phyloP scores from a whole-genome alignment of 2,113 vertebrate genomes.

The Pyrgilauda ruficollis region DNA sequence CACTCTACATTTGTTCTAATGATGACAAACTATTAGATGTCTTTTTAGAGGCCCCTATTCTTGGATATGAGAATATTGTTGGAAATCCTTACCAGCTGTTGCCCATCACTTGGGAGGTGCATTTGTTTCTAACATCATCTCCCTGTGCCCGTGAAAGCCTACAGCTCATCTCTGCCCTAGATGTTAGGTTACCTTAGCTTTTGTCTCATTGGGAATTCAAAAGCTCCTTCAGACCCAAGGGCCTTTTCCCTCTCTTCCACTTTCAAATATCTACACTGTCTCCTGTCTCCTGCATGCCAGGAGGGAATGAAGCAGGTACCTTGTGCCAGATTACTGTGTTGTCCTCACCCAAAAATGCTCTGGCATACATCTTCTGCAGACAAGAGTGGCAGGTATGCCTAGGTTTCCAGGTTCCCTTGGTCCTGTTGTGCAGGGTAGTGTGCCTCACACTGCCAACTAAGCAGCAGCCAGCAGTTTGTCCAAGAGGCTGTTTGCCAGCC shows the following conservation, averaged over 20 bases:
- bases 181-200: not conserved
- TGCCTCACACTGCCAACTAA: not conserved
- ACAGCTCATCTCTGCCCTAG: not conserved
- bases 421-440: not conserved
- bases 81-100: not conserved
- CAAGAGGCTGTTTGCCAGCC: not conserved
- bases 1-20: not conserved
- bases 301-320: not conserved
- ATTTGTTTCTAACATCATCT: not conserved
- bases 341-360: not conserved
- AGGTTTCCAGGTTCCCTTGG: not conserved
- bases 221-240: not conserved
- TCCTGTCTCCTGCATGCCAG: not conserved
- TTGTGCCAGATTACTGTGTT: not conserved
- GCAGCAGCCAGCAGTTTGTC: not conserved
- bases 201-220: not conserved
- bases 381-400: not conserved
- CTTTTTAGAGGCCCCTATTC: not conserved
- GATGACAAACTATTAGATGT: not conserved
- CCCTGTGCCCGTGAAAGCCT: not conserved
- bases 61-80: not conserved
- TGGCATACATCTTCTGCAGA: not conserved
- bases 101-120: not conserved
- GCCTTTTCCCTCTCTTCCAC: not conserved
- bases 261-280: not conserved